Conservation (phyloP, 2,888 invertebrate species). For the Podabrus alpinus region DNA sequence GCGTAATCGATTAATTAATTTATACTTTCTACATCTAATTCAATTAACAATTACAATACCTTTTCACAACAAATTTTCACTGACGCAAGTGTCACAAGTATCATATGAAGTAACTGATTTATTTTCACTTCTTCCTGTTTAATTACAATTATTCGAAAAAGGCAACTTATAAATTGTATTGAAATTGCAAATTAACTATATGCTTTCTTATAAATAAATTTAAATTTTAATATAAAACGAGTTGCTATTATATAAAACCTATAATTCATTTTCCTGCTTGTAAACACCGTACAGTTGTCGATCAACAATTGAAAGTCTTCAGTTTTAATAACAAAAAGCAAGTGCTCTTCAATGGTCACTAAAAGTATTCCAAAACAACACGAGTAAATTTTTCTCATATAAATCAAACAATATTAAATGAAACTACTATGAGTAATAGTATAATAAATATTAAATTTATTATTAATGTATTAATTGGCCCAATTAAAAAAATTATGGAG, state of each 20-base stretch:
- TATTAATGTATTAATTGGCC: background rate
- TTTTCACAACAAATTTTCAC: background rate
- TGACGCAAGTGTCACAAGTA: background rate
- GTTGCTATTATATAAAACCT: background rate
- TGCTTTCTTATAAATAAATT: background rate
- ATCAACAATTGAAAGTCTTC: background rate
- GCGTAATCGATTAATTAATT: background rate
- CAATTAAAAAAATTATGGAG: background rate
- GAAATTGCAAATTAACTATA: background rate
- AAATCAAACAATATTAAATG: background rate
- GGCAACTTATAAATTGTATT: background rate
- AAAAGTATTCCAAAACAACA: background rate
- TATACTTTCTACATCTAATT: constrained; percentile 3
- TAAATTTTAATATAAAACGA: background rate
- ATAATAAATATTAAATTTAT: background rate
- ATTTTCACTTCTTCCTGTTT: background rate
- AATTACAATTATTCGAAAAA: background rate
- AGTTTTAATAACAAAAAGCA: background rate
- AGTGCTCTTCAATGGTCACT: background rate
- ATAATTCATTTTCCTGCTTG: background rate
- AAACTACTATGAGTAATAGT: background rate
- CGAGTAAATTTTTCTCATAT: background rate
- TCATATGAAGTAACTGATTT: background rate
- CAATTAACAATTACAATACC: background rate
- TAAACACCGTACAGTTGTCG: background rate